A percentile compares a stretch with the other conserved stretches of the same genome.
These are phyloP conservation scores for Brachionus koreanus DNA, from an alignment of 1,140 invertebrate genomes.

Conservation along the genomic window DNA sequence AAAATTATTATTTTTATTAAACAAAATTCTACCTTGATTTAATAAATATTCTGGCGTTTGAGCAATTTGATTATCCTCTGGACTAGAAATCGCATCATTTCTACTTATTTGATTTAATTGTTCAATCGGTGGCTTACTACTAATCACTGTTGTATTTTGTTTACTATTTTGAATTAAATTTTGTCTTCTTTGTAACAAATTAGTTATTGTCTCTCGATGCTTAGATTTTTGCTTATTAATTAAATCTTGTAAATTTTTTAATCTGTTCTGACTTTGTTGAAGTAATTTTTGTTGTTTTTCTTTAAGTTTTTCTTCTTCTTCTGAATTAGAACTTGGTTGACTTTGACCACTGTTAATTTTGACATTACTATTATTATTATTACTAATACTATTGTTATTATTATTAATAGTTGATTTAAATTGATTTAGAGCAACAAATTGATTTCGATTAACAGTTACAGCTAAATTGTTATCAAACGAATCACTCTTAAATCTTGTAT, in stretches of 20 bases:
- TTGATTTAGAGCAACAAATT: neutral
- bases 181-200: slow-evolving; percentile 3
- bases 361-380: neutral
- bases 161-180: neutral
- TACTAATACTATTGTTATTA: neutral
- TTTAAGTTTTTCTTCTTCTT: neutral
- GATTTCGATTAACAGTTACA: neutral
- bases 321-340: neutral
- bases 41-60: neutral
- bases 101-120: too few species aligned
- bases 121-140: too few species aligned
- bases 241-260: slow-evolving; percentile 6
- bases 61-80: neutral
- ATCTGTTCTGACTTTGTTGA: neutral
- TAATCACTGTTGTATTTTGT: neutral
- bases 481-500: slow-evolving; percentile 25
- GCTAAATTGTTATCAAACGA: neutral
- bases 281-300: neutral
- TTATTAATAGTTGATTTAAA: neutral
- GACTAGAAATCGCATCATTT: too few species aligned
- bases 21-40: neutral
- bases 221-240: slow-evolving; percentile 1
- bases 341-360: too few species aligned
- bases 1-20: neutral
- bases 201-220: slow-evolving; percentile 17